These are phyloP conservation scores for Disparrhopalites patrizii DNA, from an alignment of 2,888 invertebrate species.

Conservation along the genomic window DNA sequence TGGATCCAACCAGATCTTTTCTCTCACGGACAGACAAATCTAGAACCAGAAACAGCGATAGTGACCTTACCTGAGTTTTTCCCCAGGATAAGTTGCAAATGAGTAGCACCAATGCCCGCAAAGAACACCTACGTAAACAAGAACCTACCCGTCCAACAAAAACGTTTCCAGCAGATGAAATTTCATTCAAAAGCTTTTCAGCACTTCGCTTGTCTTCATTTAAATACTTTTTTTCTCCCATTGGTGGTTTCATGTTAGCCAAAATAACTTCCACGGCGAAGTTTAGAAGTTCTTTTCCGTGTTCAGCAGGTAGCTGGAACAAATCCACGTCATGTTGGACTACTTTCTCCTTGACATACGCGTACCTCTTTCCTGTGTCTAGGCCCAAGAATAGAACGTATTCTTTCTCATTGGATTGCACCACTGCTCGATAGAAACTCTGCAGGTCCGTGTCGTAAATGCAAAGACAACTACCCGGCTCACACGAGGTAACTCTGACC, in stretches of 20 bases:
- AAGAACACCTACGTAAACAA: not conserved
- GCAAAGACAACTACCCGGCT: too few relatives aligned
- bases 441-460: too few relatives aligned
- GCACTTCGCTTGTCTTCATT: not conserved
- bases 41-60: not conserved
- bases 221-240: conserved; percentile 3
- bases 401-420: too few relatives aligned
- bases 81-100: not conserved
- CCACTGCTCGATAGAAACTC: too few relatives aligned
- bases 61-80: too few relatives aligned
- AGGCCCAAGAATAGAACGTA: conserved; percentile 4
- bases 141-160: conserved; percentile 12
- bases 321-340: not conserved
- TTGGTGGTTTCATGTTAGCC: conserved; percentile 17
- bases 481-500: too few relatives aligned
- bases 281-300: not conserved
- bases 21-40: conserved; percentile 11
- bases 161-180: not conserved
- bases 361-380: conserved; percentile 6
- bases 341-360: not conserved
- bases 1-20: conserved; percentile 19
- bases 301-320: conserved; percentile 2
- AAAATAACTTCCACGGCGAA: conserved; percentile 13
- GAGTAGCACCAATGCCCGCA: not conserved
- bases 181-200: not conserved